Conservation (phyloP, 2,888 invertebrate species). For the Drosophila mettleri region DNA sequence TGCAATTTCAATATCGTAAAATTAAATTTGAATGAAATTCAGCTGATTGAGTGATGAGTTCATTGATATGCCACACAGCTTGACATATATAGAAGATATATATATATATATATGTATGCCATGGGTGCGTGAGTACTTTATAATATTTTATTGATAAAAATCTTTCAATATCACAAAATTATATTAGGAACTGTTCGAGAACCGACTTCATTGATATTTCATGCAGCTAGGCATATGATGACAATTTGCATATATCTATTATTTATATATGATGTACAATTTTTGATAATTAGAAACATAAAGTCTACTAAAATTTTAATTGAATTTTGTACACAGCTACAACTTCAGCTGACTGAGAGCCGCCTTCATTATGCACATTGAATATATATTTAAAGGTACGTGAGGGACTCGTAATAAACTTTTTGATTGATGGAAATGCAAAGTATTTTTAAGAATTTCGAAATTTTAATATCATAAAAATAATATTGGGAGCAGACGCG, state of each 20-base stretch:
- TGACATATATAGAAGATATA: background rate
- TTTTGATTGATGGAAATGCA: slow-evolving; percentile 55
- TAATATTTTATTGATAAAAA: background rate
- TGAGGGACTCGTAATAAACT: background rate
- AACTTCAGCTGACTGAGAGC: background rate
- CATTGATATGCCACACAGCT: background rate
- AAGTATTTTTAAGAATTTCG: slow-evolving; percentile 2
- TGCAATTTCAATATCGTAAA: background rate
- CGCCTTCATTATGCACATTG: background rate
- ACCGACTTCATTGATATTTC: background rate
- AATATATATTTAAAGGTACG: background rate
- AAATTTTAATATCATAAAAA: slow-evolving; percentile 8
- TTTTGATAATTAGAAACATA: slow-evolving; percentile 34
- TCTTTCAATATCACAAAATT: background rate
- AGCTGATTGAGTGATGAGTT: background rate
- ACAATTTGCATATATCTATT: background rate
- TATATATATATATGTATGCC: background rate
- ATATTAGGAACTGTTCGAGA: background rate
- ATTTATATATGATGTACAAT: background rate
- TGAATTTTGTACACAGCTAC: slow-evolving; percentile 1
- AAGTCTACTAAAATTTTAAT: background rate
- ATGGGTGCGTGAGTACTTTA: background rate
- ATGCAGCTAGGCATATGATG: background rate
- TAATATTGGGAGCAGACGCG: slow-evolving; percentile 15
- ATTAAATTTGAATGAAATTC: background rate